Base-by-base conservation (phyloP, 1,140 invertebrate genomes). In the Oedothorax gibbosus region DNA sequence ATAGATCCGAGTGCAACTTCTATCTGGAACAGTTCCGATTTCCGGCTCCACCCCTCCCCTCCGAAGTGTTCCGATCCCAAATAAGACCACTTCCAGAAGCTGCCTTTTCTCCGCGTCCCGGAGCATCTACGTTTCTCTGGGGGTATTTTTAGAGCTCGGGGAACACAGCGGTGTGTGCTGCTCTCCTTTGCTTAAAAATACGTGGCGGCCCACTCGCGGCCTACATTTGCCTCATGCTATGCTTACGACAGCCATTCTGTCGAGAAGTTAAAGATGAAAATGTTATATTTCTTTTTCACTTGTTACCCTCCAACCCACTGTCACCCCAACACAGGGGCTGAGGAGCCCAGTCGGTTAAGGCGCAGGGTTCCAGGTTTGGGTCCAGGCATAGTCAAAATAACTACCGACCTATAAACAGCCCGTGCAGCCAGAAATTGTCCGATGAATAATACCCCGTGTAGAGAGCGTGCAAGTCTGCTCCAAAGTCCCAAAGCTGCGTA, bases 51-150 rank as follows among this genome's bases (percentile, higher is more conserved):
- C 69, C 14, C 73, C 49, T 68, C 49, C 56, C 72, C 82, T 18
- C 49, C 15, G 56, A 60, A 20, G 65, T 49, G 21, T 60, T 77
- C 77, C 51, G 78, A 81, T 81, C 78, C 78, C 78, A 81, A 81
- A 81, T 81, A 81, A 81, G 78, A 81, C 78, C 78, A 81, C 78
- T 35, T 71, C 11, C 49, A 68, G 77, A 20, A 62, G 53, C 76
- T 56, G 64, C 77, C 73, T 62, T 79, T 35, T 21, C 64, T 51
- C 62, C 14, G 21, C 50, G 20, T 20, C 53, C 49, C 71, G 15
- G n/a, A 51, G 62, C 57, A 68, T 54, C 64, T 65, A 79, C 77
- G 77, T 68, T 62, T 65, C 50, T 79, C 15, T 20, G 69, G 35
- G 64, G 20, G 66, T 79, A 79, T 79, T 79, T 79, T 79, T 79